A percentile compares a stretch with the other conserved stretches of the same genome.
These are phyloP conservation scores for Artibeus lituratus DNA, from an alignment of 2,797 vertebrate species.

Conservation along the genomic window DNA sequence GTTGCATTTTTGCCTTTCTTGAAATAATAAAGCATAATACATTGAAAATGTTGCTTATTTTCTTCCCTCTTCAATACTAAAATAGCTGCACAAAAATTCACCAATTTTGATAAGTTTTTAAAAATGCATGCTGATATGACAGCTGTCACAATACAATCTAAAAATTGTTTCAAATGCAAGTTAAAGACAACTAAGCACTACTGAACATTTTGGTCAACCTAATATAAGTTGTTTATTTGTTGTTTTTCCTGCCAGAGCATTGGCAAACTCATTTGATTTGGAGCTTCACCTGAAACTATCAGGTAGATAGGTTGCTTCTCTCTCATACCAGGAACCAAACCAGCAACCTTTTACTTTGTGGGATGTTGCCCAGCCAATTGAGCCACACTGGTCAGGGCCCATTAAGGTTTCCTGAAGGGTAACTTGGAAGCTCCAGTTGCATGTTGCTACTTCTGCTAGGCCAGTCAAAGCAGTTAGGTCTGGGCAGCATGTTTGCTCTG, in stretches of 20 bases:
- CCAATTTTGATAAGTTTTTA: not conserved
- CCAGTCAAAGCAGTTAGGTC: not conserved
- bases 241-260: not conserved
- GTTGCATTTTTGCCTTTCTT: not conserved
- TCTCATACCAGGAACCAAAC: not conserved
- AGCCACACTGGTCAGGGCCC: not conserved
- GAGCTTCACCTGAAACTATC: not conserved
- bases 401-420: not conserved
- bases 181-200: not conserved
- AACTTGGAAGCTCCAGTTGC: not conserved
- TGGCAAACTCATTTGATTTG: not conserved
- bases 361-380: not conserved
- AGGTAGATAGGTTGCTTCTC: not conserved
- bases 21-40: not conserved
- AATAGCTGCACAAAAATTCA: not conserved
- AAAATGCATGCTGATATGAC: not conserved
- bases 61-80: not conserved
- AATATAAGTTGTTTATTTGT: not conserved
- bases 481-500: not conserved
- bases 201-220: not conserved
- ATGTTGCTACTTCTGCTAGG: not conserved
- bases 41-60: not conserved
- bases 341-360: not conserved
- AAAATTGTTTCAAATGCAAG: not conserved
- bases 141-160: not conserved